Conservation (phyloP, 2,797 vertebrate species). For the Aulostomus chinensis region DNA sequence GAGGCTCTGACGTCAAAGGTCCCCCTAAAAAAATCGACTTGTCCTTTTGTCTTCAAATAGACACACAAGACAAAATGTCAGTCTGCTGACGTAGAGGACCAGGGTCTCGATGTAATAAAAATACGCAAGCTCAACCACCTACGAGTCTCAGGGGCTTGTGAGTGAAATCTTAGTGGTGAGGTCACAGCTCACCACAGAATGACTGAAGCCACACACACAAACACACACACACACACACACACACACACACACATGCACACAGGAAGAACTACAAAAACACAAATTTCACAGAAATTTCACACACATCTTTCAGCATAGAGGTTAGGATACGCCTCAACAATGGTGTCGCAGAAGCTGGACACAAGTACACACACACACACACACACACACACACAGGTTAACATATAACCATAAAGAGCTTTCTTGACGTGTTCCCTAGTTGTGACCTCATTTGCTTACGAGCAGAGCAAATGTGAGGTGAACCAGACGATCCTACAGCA, state of each 20-base stretch:
- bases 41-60: too few species aligned
- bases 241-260: conserved; percentile 12
- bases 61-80: conserved; percentile 51
- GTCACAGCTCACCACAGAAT: conserved; percentile 59
- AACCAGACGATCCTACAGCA: conserved; percentile 50
- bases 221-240: conserved; percentile 10
- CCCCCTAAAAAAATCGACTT: too few species aligned
- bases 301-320: conserved; percentile 38
- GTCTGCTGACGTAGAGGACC: conserved; percentile 37
- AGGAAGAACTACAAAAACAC: conserved; percentile 23
- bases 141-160: conserved; percentile 21
- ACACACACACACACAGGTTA: too few species aligned
- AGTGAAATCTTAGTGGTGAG: conserved; percentile 57
- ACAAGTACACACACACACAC: too few species aligned
- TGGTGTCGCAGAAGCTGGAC: conserved; percentile 23
- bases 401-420: not conserved
- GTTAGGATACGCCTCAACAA: conserved; percentile 65
- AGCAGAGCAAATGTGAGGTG: conserved; percentile 59
- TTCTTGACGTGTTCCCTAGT: conserved; percentile 46
- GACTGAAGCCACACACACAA: conserved; percentile 34
- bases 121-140: conserved; percentile 47
- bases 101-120: conserved; percentile 35
- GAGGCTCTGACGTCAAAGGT: conserved; percentile 47
- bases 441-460: too few species aligned
- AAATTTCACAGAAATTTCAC: conserved; percentile 21